Evolutionary conservation across 2,113 vertebrate species (phyloP).

Genomic region (Ammodytes marinus): DNA sequence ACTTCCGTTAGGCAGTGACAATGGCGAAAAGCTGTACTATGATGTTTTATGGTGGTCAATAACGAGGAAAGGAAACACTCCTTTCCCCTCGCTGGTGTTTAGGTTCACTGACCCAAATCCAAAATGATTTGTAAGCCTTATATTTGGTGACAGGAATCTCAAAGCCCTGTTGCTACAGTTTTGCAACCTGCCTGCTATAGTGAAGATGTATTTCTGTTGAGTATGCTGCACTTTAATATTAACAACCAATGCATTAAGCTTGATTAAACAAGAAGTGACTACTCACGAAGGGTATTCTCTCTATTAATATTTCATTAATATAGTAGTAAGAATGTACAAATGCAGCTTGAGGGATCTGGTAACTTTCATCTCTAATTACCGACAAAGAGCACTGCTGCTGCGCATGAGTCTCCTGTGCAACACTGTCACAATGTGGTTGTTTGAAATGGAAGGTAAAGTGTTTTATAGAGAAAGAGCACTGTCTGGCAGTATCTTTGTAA

Average conservation of each 20-base stretch:
- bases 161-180: neutral
- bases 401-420: constrained; percentile 54
- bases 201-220: constrained; percentile 9
- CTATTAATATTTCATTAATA: constrained; percentile 61
- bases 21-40: constrained; percentile 31
- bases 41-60: constrained; percentile 46
- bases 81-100: constrained; percentile 39
- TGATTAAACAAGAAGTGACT: constrained; percentile 49
- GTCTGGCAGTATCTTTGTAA: constrained; percentile 54
- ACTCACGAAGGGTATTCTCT: constrained; percentile 48
- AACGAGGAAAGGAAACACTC: constrained; percentile 30
- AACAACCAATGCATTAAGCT: constrained; percentile 22
- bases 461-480: constrained; percentile 50
- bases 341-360: constrained; percentile 48
- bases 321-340: constrained; percentile 38
- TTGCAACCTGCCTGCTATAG: neutral
- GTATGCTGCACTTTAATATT: constrained; percentile 17
- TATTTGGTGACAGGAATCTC: constrained; percentile 37
- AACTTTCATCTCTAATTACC: constrained; percentile 69
- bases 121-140: constrained; percentile 42
- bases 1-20: constrained; percentile 17
- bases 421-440: constrained; percentile 52
- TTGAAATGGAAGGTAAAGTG: constrained; percentile 64
- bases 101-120: constrained; percentile 51
- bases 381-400: constrained; percentile 40